phyloP scores from a whole-genome alignment of 2,888 invertebrate genomes.

The Elysia crispata region DNA sequence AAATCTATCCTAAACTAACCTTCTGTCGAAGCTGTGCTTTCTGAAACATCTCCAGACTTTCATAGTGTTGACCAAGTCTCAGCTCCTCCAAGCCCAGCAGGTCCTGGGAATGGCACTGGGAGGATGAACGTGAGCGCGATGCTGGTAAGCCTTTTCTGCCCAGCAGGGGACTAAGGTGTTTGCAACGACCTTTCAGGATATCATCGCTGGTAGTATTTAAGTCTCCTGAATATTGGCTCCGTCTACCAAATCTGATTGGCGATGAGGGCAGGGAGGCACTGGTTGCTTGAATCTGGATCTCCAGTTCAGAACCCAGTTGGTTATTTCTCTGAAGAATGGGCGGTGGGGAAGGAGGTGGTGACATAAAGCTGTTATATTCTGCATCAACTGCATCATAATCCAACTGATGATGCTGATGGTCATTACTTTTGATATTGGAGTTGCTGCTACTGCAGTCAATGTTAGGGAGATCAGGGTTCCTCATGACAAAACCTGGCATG shows the following conservation, averaged over 20 bases:
- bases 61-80: constrained; percentile 66
- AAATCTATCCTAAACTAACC: constrained; percentile 65
- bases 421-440: too few species aligned
- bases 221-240: constrained; percentile 52
- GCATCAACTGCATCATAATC: neutral
- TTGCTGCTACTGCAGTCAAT: too few species aligned
- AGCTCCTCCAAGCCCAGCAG: constrained; percentile 62
- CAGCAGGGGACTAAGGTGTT: constrained; percentile 70
- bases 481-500: constrained; percentile 50
- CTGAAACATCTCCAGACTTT: constrained; percentile 74
- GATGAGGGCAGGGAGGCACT: constrained; percentile 74
- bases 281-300: constrained; percentile 60
- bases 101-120: constrained; percentile 59
- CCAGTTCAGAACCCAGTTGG: constrained; percentile 6
- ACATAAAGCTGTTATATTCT: neutral
- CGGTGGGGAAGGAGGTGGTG: neutral
- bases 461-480: constrained; percentile 32
- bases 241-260: constrained; percentile 63
- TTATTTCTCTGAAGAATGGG: neutral
- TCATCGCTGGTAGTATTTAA: constrained; percentile 65
- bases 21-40: constrained; percentile 75
- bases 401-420: too few species aligned
- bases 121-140: constrained; percentile 25
- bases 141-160: constrained; percentile 57
- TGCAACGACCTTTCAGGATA: constrained; percentile 64